Evolutionary conservation across 2,888 invertebrate species (phyloP), one percentile per base, ranked within the genome.

Genomic region (Lottia gigantea): DNA sequence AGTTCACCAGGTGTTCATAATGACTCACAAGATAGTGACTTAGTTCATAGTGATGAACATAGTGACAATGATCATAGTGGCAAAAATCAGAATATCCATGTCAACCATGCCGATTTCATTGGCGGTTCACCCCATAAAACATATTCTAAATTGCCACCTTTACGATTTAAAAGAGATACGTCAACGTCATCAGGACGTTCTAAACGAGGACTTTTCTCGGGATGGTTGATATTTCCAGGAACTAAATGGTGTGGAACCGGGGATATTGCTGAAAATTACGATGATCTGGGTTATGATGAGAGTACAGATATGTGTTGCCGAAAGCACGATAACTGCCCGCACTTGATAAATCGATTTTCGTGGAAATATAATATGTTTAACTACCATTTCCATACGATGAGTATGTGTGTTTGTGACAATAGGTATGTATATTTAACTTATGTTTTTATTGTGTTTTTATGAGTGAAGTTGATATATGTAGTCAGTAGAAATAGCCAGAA

Each of bases 211-310:
- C 69, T 76, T 31, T 64, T 78, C 25, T 71, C 76, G 0, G 74
- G 75, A 2, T 75, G 75, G 75, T 63, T 76, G 23, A 78, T 78
- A n/a, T 76, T 75, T 62, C 74, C 77, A 14, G 82, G 81, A n/a
- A 82, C 82, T 0, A 79, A 80, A 63, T 81, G 82, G 82, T 82
- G 82, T 62, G 82, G 82, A 0, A 70, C 70, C 16, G 82, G 82
- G 1, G 76, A 81, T 67, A 76, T 76, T 8, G 80, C 81, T 12
- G 75, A 74, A 55, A 62, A 75, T 61, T 74, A 71, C 46, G 70
- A 77, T 14, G 81, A 82, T 68, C 70, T 82, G 19, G 82, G 82
- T 15, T 71, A 72, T 62, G 74, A 76, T 63, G 64, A 62, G 19
- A 74, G 72, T 31, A 74, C 80, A 62, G 82, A 82, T 74, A 71